phyloP scores from a whole-genome alignment of 2,113 vertebrate genomes.

The Pholis gunnellus region DNA sequence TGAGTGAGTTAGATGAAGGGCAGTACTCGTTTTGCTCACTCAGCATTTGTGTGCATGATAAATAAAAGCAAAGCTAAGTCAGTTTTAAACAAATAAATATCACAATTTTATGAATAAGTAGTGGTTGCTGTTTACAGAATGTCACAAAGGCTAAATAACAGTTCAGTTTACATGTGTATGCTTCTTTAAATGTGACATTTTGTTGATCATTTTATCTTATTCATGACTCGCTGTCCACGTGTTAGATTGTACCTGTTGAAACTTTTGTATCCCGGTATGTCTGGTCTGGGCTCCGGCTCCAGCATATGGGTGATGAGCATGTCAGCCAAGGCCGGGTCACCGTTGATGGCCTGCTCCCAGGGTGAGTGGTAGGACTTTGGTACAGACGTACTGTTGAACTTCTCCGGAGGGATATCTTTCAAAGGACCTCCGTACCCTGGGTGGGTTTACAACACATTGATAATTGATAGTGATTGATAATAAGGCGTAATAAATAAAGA shows the following conservation, averaged over 20 bases:
- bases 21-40: constrained; percentile 5
- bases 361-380: constrained; percentile 96
- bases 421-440: constrained; percentile 93
- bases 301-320: constrained; percentile 85
- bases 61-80: background rate
- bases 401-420: constrained; percentile 94
- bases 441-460: constrained; percentile 22
- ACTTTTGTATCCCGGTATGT: constrained; percentile 90
- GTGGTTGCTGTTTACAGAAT: background rate
- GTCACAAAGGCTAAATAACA: background rate
- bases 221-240: background rate
- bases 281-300: constrained; percentile 83
- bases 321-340: constrained; percentile 87
- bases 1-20: constrained; percentile 25
- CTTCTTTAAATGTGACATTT: background rate
- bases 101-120: background rate
- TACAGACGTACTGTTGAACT: constrained; percentile 93
- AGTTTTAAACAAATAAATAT: background rate
- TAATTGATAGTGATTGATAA: constrained; percentile 5
- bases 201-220: background rate
- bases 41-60: constrained; percentile 13
- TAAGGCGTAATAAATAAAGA: background rate
- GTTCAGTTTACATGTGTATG: background rate
- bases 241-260: constrained; percentile 91
- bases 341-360: constrained; percentile 92